phyloP scores from a whole-genome alignment of 1,140 invertebrate genomes.

The Drosophila orena region DNA sequence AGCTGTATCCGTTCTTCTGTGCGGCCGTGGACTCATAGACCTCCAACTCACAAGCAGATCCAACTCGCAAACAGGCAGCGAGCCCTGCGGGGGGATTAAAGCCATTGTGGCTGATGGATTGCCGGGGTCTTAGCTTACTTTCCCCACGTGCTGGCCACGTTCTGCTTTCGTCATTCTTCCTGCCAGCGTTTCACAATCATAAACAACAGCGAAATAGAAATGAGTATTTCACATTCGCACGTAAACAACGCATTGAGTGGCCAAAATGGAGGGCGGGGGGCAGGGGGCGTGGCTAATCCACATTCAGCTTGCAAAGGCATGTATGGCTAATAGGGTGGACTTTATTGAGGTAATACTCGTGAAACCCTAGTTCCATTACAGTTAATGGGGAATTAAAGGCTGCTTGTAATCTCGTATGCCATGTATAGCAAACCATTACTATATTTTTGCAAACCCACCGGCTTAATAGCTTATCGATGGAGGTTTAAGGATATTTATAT shows the following conservation, averaged over 20 bases:
- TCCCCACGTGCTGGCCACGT: background rate
- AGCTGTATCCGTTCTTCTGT: background rate
- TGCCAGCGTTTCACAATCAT: conserved; percentile 38
- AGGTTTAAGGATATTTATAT: background rate
- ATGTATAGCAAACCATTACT: too few relatives aligned
- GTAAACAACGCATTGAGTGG: conserved; percentile 68
- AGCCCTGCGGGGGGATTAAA: conserved; percentile 36
- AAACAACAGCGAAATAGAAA: conserved; percentile 54
- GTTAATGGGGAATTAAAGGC: background rate
- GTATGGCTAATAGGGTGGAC: conserved; percentile 24
- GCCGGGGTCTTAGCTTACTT: conserved; percentile 7
- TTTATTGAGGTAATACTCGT: background rate
- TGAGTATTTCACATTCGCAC: conserved; percentile 75
- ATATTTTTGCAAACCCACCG: too few relatives aligned
- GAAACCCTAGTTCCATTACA: background rate
- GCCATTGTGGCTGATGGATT: conserved; percentile 55
- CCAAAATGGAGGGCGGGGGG: too few relatives aligned
- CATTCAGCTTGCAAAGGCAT: conserved; percentile 61
- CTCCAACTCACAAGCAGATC: conserved; percentile 24
- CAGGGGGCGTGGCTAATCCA: conserved; percentile 57
- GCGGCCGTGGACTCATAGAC: conserved; percentile 5
- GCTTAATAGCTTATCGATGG: too few relatives aligned
- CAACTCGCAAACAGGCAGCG: conserved; percentile 17
- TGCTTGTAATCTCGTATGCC: too few relatives aligned
- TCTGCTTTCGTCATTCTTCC: conserved; percentile 59